Evolutionary conservation across 2,113 vertebrate species (phyloP), one percentile per base, ranked within the genome.

Genomic region (Cyrtonyx montezumae): DNA sequence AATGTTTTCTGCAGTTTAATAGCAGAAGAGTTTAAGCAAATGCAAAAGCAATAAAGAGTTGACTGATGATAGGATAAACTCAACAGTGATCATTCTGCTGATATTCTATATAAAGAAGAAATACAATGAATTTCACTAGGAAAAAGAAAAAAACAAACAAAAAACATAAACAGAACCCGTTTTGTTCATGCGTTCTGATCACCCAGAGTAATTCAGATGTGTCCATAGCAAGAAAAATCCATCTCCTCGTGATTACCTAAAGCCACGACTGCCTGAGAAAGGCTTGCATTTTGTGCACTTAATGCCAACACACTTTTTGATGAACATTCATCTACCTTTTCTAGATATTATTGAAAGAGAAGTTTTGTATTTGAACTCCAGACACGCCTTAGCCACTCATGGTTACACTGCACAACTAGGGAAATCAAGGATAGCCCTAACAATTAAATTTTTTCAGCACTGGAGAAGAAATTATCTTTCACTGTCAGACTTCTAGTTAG

Each of bases 361-460:
- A 86, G 19, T 16, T 89, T 69, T 75, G 48, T n/a, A 49, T 34
- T 23, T 66, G 62, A 79, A 61, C 32, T 87, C 55, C 73, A 75
- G 26, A 3, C 21, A 34, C 9, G 74, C 5, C 19, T 11, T 28
- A 45, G 0, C 40, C 49, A 77, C 16, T 69, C n/a, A 11, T 7
- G 45, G 32, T 53, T 40, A 58, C 11, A 49, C 12, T 83, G 10
- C 63, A 83, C 45, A 75, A 45, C 23, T 15, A 83, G 65, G 9
- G 15, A 74, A 2, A 40, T 28, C 36, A 83, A 42, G 22, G 20
- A 37, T 12, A 9, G 4, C 58, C 25, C 22, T 82, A 58, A 73
- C n/a, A 13, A 45, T 68, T 65, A 48, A 6, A 26, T 73, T 36
- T 79, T 19, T 53, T 76, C 23, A 56, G 6, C 21, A 48, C 3